Evolutionary conservation across 1,140 invertebrate species (phyloP), one percentile per base, ranked within the genome.

Genomic region (Physella acuta): DNA sequence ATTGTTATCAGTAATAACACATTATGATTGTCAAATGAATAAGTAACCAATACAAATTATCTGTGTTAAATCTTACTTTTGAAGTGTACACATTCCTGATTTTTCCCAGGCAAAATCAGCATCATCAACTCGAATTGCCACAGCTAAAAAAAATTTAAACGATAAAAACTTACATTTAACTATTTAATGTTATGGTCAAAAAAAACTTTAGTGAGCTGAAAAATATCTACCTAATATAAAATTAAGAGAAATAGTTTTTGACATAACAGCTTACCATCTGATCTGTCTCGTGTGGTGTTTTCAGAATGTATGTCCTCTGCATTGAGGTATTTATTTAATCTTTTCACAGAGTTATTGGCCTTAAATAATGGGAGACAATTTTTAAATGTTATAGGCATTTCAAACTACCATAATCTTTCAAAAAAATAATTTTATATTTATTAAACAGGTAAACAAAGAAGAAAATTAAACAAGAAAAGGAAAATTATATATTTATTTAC

Each of bases 331-430:
- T 62, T 74, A 36, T 70, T 58, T 16, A 82, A 73, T 61, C 81
- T 69, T 17, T 63, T 62, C 31, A 76, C 20, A 20, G 81, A 82
- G 14, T 79, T 78, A 17, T 44, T 36, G 30, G 73, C 74, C 77
- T 81, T 64, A 58, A 65, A 71, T 44, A 83, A 82, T 73, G 79
- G 78, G 26, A 89, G 79, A 4, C 87, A 55, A 33, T 81, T 82
- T 3, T 81, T 78, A 55, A 89, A 84, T 16, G 89, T 76, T 78
- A 87, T 87, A 0, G 89, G 88, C 59, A 89, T 73, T 30, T 88
- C 80, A 31, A n/a, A n/a, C n/a, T n/a, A n/a, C n/a, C n/a, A n/a
- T n/a, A n/a, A n/a, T n/a, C n/a, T n/a, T n/a, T n/a, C n/a, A n/a
- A n/a, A n/a, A n/a, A n/a, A n/a, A n/a, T n/a, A n/a, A n/a, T n/a